Base-by-base conservation (phyloP, 1,140 invertebrate genomes). In the Pomacea maculata region DNA sequence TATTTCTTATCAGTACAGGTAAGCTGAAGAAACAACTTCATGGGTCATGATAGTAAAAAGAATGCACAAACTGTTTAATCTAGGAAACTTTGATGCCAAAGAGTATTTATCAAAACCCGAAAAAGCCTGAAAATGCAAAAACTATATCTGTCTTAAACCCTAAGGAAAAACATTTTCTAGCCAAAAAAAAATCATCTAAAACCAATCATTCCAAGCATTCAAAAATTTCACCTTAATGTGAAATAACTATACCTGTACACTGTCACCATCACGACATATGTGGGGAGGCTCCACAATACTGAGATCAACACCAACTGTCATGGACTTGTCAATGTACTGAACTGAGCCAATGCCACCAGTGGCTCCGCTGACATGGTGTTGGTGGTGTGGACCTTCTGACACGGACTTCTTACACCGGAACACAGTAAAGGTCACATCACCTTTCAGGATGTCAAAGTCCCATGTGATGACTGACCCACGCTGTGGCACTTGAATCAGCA, bases 371-470 rank as follows among this genome's bases (percentile, higher is more conserved):
- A 91, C 83, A 75, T 91, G 89, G 74, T 88, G 83, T 63, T 90
- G 89, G 63, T 89, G 87, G 14, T 80, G 75, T 21, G 89, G 86
- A 45, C 88, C 88, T 12, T 83, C 75, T 14, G 83, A 78, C 3
- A 89, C 17, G 21, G 93, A 92, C 78, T 93, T 91, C 63, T 93
- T 93, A 64, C 94, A 94, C n/a, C 94, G 92, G 86, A 95, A 94
- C n/a, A 98, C 94, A 54, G 95, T 95, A 92, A 98, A 98, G 80
- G 94, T 94, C 83, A 98, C 94, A 89, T 97, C 96, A 86, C 96
- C 95, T 72, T 96, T 94, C 90, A 98, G 94, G 14, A 98, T 96
- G 92, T 99, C 97, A 93, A 98, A 98, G 91, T 98, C 97, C 97
- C 97, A 99, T 25, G 97, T 98, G 19, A 99, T 94, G 77, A 98